Evolutionary conservation across 2,888 invertebrate genomes (phyloP), one percentile per base, ranked within the genome.

Genomic region (Charanyca ferruginea): DNA sequence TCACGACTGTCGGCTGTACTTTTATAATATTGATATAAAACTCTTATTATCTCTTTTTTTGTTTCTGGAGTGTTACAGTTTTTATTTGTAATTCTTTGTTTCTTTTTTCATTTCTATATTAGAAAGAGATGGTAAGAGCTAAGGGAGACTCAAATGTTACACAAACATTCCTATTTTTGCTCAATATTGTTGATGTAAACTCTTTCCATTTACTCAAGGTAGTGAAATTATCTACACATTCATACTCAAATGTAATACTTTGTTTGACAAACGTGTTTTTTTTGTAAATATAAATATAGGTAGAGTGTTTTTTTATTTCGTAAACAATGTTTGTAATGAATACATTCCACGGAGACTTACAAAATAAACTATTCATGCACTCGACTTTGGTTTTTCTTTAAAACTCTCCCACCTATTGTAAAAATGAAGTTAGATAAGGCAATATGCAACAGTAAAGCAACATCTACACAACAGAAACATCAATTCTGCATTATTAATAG

Each of bases 311-410:
- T 91, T 87, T 87, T 87, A 85, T 83, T 87, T 80, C 81, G 77
- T 88, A 89, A 87, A 87, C 74, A 87, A 87, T 89, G 88, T 90
- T 89, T 92, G 91, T 91, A 89, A 88, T 86, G 85, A 87, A 90
- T 89, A 84, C 89, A 92, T 92, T 93, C 89, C 92, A 91, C 89
- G 88, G 86, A 90, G 87, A 90, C 91, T 91, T 94, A 93, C 93
- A 94, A 94, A 94, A 94, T 94, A 94, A 94, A 94, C 87, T 93
- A 90, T 91, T 91, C 87, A 90, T 91, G 94, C 94, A 94, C 94
- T 94, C 91, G 93, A 91, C 57, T 75, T 83, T 78, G 85, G 74
- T 81, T 87, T 89, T 89, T 89, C 82, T 87, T 87, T 80, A 45
- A 28, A 38, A 41, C 0, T 51, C 11, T 16, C 16, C 53, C 18